Conservation (phyloP, 2,888 invertebrate genomes). For the Chymomyza fuscimana region DNA sequence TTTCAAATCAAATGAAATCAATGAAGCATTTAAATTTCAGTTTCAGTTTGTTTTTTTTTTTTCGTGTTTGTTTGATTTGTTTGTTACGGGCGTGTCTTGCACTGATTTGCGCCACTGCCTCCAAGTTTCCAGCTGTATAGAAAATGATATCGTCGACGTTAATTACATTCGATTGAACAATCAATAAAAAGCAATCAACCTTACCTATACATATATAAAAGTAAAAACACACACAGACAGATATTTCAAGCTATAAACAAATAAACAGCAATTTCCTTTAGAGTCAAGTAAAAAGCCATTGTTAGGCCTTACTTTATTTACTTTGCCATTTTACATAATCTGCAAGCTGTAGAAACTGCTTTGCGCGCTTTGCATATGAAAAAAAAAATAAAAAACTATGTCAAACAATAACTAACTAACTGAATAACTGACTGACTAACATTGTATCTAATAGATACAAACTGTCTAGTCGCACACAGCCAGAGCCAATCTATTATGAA, state of each 20-base stretch:
- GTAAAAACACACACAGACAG: not conserved
- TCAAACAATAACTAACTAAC: slow-evolving; percentile 41
- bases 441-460: not conserved
- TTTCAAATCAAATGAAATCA: slow-evolving; percentile 39
- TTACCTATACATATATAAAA: slow-evolving; percentile 29
- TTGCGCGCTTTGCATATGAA: slow-evolving; percentile 17
- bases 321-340: slow-evolving; percentile 63
- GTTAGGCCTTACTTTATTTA: slow-evolving; percentile 42
- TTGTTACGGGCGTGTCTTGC: slow-evolving; percentile 37
- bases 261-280: slow-evolving; percentile 31
- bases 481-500: slow-evolving; percentile 40
- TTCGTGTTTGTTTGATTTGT: slow-evolving; percentile 15
- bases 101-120: slow-evolving; percentile 63
- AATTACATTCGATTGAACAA: slow-evolving; percentile 72
- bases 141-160: slow-evolving; percentile 43
- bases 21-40: slow-evolving; percentile 49
- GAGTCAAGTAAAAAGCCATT: slow-evolving; percentile 28
- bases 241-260: slow-evolving; percentile 3
- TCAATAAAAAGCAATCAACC: slow-evolving; percentile 70
- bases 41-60: not conserved
- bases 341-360: slow-evolving; percentile 16
- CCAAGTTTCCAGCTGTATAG: not conserved
- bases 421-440: slow-evolving; percentile 32
- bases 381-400: slow-evolving; percentile 50
- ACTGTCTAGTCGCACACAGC: slow-evolving; percentile 4